Evolutionary conservation across 2,113 vertebrate species (phyloP), one percentile per base, ranked within the genome.

Genomic region (Odocoileus virginianus): DNA sequence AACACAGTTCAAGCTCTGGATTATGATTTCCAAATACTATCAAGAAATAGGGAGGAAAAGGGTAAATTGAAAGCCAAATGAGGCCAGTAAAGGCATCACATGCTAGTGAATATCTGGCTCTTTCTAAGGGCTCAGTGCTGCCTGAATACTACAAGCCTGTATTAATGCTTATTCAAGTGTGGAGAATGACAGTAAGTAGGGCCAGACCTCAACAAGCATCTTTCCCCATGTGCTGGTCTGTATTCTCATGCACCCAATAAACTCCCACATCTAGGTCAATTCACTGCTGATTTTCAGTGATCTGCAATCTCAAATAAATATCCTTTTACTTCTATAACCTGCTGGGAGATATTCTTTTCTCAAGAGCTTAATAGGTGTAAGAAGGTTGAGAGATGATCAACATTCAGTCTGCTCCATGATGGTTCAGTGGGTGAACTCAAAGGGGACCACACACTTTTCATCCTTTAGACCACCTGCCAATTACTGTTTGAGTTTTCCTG

Each of bases 271-370:
- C 25, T 93, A 83, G 21, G 14, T 81, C 85, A 94, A 81, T 43
- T 92, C 78, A 91, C 67, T 87, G 19, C 27, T 94, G 94, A 96
- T 50, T 55, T 94, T 45, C 71, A 97, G 78, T 64, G 64, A 93
- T 54, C 71, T 89, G 17, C 7, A 60, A 91, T 87, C 89, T 92
- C 50, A 93, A 94, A 92, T 85, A 82, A 95, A 96, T 94, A 57
- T 78, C 7, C 93, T 91, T 93, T 93, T 60, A 95, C 57, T 96
- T 96, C 67, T 19, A 67, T 52, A 96, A 55, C 21, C 90, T 47
- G 6, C 13, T 36, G 61, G 28, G 15, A 82, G 54, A 52, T 83
- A 76, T 71, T 90, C 58, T 96, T 76, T 61, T 28, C 40, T 45
- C 16, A 1, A 43, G 45, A 92, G 61, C 7, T 61, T 52, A 93